Evolutionary conservation across 37 sponge, comb jelly and placozoan species (phyloP).

Genomic region (Geodia barretti): DNA sequence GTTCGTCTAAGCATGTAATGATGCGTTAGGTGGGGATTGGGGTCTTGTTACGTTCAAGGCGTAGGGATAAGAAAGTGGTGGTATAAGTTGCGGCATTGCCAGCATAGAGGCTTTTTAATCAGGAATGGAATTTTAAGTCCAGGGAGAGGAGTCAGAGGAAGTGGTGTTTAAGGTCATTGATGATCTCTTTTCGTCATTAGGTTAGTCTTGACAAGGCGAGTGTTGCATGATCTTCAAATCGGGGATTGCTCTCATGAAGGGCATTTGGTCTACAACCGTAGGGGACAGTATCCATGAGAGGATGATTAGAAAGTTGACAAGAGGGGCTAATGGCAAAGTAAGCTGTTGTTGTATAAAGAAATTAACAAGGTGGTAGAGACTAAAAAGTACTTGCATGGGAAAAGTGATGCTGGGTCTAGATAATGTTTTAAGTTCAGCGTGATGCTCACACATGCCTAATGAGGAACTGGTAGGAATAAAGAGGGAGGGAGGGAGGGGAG

Average conservation of each 20-base stretch:
- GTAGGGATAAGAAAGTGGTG: neutral
- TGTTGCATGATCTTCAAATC: neutral
- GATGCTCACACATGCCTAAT: no score
- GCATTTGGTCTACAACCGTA: neutral
- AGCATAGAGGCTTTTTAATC: neutral
- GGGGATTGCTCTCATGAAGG: neutral
- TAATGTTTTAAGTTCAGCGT: neutral
- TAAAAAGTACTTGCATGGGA: neutral
- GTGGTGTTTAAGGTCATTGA: neutral
- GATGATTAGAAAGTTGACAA: neutral
- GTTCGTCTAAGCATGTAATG: no score
- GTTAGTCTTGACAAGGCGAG: neutral
- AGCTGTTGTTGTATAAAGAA: neutral
- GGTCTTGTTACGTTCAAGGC: no score
- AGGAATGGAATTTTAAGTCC: neutral
- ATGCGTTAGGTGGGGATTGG: no score
- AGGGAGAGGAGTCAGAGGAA: neutral
- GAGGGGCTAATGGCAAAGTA: neutral
- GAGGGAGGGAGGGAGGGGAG: neutral
- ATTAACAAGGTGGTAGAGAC: neutral
- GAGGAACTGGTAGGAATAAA: neutral
- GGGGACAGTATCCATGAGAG: neutral
- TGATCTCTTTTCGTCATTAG: neutral
- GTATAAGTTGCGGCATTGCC: neutral
- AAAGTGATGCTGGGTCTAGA: neutral